Evolutionary conservation across 2,888 invertebrate species (phyloP), one percentile per base, ranked within the genome.

Genomic region (Diarsia dahlii): DNA sequence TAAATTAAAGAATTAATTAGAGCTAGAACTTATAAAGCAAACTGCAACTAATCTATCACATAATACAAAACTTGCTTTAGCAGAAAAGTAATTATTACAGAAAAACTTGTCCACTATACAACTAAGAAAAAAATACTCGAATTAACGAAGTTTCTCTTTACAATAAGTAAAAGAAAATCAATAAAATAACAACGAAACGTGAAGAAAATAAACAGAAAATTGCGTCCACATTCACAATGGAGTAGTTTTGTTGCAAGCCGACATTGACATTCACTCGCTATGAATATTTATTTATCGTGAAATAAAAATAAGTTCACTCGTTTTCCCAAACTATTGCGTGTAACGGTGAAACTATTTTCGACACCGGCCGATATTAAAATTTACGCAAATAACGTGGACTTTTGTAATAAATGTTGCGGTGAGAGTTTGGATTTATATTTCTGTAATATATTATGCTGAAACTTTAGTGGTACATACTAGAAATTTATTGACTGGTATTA

Each of bases 231-330:
- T 78, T 91, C 87, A 90, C 90, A 81, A 85, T 90, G 84, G 81
- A 91, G 62, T 89, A 89, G 76, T 88, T 92, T 89, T 81, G 78
- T 76, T 85, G 89, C 86, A 89, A 91, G 80, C 39, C 86, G 94
- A 94, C 95, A 95, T 95, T 96, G 95, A 94, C 95, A 95, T 95
- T 95, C 94, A 89, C 88, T 88, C 50, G 46, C 68, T 71, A 71
- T 48, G 15, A 64, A 46, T 56, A 66, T 80, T 87, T 88, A n/a
- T 83, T 84, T 67, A 58, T 62, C 50, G 45, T 75, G 34, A 66
- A 67, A 62, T 76, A 76, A 81, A 82, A 78, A 80, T 80, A 78
- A 85, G 84, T 86, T 81, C 87, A 90, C 88, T 90, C 88, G 89
- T 92, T 91, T 90, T 89, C 89, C 90, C 85, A 87, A 89, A 88